Evolutionary conservation across 2,888 invertebrate genomes (phyloP), one percentile per base, ranked within the genome.

Genomic region (Helleia helle): DNA sequence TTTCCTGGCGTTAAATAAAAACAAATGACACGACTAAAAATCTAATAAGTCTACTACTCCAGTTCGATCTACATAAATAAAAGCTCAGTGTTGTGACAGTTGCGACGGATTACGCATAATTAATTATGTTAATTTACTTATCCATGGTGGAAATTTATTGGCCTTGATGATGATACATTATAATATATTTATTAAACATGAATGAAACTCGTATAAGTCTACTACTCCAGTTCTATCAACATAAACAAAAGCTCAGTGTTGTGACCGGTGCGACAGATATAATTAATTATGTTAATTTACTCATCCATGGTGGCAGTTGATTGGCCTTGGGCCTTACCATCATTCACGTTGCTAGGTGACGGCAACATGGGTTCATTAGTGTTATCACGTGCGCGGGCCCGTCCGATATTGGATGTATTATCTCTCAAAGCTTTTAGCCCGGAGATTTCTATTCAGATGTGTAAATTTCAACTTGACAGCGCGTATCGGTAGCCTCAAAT

Each of bases 331-430:
- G 62, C 64, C n/a, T n/a, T n/a, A 18, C 18, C 34, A 71, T 71
- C 71, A 64, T 65, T 72, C 71, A 71, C 65, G 63, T 63, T 65
- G 64, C 66, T 64, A 63, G 68, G 72, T 69, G 79, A 79, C 76
- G 65, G 68, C 65, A 55, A 77, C 80, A 79, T 66, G 70, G 72
- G 71, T 81, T 83, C 80, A 81, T 81, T 83, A 83, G 71, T 66
- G 74, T 69, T 79, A 81, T 80, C 81, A 71, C 68, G 62, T 54
- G 41, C 42, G 44, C 45, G 51, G 51, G 54, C 51, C 54, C 51
- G 55, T 55, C 60, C 50, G 58, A 69, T 75, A 62, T 62, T 59
- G 65, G n/a, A n/a, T 65, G 54, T 58, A 60, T 72, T 79, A 81
- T 81, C 81, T 72, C 51, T 52, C 51, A 59, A 71, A 64, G 81